Percentiles rank a stretch among this genome's conserved stretches.
Evolutionary conservation across 2,888 invertebrate species (phyloP).

Genomic region (Zygaena filipendulae): DNA sequence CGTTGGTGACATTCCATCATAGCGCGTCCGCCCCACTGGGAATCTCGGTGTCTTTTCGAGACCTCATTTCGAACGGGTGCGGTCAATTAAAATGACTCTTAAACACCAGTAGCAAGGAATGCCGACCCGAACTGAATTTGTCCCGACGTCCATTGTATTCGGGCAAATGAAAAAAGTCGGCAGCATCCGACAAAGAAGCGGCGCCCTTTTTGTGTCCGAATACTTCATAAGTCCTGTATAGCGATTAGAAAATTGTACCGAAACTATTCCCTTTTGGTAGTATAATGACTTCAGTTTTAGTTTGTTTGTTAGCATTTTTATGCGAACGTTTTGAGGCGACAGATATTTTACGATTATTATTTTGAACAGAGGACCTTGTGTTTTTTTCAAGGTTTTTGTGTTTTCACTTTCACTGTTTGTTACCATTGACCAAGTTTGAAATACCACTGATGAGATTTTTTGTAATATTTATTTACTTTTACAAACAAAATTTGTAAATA

Average conservation of each 20-base stretch:
- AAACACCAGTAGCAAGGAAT: constrained; percentile 54
- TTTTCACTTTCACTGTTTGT: too few relatives aligned
- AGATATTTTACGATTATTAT: constrained; percentile 14
- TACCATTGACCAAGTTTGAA: too few relatives aligned
- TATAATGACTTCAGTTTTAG: constrained; percentile 47
- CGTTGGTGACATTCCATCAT: constrained; percentile 49
- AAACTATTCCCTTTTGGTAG: constrained; percentile 27
- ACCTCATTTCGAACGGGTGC: constrained; percentile 37
- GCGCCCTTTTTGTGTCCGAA: constrained; percentile 37
- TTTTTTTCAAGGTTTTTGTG: too few relatives aligned
- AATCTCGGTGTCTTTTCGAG: too few relatives aligned
- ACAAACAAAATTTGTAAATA: too few relatives aligned
- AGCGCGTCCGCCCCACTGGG: too few relatives aligned
- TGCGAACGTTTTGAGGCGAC: constrained; percentile 4
- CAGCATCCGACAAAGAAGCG: constrained; percentile 52
- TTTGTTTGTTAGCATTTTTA: constrained; percentile 2
- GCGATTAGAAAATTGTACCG: constrained; percentile 48
- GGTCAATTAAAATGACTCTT: constrained; percentile 63
- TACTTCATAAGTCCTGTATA: constrained; percentile 55
- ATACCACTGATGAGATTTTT: too few relatives aligned
- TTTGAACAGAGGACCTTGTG: constrained; percentile 9
- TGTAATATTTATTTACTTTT: too few relatives aligned
- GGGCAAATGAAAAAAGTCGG: constrained; percentile 33
- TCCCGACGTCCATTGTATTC: constrained; percentile 50
- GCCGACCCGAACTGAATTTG: constrained; percentile 47